Percentiles rank a stretch among this genome's conserved stretches.
Evolutionary conservation across 2,888 invertebrate species (phyloP).

Genomic region (Julus scandinavius): DNA sequence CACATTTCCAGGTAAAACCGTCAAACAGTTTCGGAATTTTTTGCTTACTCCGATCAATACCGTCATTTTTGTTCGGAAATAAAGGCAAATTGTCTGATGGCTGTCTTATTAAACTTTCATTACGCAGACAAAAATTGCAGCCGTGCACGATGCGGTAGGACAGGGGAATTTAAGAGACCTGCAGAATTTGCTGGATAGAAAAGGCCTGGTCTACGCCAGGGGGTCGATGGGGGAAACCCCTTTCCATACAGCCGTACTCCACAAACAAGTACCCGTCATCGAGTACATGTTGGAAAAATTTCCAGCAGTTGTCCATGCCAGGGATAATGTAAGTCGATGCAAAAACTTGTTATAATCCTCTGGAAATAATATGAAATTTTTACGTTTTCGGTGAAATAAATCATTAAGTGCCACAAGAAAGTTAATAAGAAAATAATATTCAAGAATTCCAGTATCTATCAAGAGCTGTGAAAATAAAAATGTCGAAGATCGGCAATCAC

Average conservation of each 20-base stretch:
- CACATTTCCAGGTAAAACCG: conserved; percentile 64
- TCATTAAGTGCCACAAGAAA: not conserved
- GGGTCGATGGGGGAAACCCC: conserved; percentile 64
- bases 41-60: not conserved
- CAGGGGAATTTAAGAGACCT: conserved; percentile 86
- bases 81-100: conserved; percentile 14
- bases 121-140: conserved; percentile 84
- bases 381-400: too few species aligned
- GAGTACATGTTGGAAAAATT: conserved; percentile 65
- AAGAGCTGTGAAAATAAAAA: too few species aligned
- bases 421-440: too few species aligned
- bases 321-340: conserved; percentile 64
- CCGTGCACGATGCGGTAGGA: conserved; percentile 85
- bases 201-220: conserved; percentile 71
- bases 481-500: not conserved
- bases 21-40: not conserved
- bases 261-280: conserved; percentile 64
- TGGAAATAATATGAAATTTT: too few species aligned
- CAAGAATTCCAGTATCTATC: too few species aligned
- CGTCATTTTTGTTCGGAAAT: not conserved
- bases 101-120: conserved; percentile 35
- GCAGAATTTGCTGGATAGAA: conserved; percentile 85
- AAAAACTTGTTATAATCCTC: too few species aligned
- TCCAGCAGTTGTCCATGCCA: conserved; percentile 65
- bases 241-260: conserved; percentile 67